These are phyloP conservation scores for Cryptophagus acutangulus DNA, from an alignment of 2,888 invertebrate species.

Conservation along the genomic window DNA sequence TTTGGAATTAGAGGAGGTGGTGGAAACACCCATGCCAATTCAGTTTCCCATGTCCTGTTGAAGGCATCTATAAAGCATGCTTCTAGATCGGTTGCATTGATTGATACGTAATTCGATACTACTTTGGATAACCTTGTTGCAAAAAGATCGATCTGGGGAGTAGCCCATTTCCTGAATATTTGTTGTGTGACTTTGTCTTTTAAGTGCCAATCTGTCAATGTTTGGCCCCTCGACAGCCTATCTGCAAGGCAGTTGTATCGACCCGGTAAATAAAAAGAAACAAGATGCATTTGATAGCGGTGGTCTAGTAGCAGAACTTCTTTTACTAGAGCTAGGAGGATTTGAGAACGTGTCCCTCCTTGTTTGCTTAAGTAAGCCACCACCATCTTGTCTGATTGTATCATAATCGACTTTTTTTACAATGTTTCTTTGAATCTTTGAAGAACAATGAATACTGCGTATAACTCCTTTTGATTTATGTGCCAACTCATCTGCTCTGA, in stretches of 20 bases:
- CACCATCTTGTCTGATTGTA: constrained; percentile 2
- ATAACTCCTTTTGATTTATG: constrained; percentile 11
- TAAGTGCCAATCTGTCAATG: constrained; percentile 21
- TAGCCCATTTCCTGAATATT: constrained; percentile 18
- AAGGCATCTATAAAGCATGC: constrained; percentile 19
- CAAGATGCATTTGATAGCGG: constrained; percentile 1
- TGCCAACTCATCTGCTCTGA: constrained; percentile 6
- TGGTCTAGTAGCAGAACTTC: background rate
- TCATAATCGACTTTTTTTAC: constrained; percentile 5
- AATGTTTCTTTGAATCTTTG: constrained; percentile 1
- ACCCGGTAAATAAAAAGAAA: constrained; percentile 14
- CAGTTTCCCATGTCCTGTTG: constrained; percentile 15
- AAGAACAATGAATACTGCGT: constrained; percentile 1
- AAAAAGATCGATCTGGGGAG: constrained; percentile 20
- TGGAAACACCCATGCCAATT: constrained; percentile 30
- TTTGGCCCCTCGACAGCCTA: constrained; percentile 14
- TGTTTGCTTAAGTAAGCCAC: constrained; percentile 4
- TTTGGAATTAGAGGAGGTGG: constrained; percentile 30
- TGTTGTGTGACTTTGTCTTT: constrained; percentile 8
- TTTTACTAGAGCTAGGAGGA: background rate
- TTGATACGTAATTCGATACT: constrained; percentile 15
- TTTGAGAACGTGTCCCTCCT: constrained; percentile 7
- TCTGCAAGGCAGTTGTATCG: constrained; percentile 22
- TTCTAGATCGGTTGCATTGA: constrained; percentile 11
- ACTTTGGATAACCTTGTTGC: constrained; percentile 18